Evolutionary conservation across 2,113 vertebrate species (phyloP).

Genomic region (Malurus melanocephalus): DNA sequence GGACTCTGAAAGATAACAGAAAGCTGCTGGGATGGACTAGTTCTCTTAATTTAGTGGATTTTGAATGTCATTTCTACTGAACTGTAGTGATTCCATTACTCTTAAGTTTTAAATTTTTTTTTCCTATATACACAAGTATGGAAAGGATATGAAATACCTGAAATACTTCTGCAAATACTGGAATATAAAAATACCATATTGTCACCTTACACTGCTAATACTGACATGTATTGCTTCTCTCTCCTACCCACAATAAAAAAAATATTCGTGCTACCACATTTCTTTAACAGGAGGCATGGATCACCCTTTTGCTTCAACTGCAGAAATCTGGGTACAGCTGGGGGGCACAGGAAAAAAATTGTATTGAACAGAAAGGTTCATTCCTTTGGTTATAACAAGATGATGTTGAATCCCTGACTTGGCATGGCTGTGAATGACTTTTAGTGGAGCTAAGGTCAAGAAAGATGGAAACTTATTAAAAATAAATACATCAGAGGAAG

Average conservation of each 20-base stretch:
- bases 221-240: background rate
- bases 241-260: background rate
- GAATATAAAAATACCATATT: background rate
- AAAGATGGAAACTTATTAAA: background rate
- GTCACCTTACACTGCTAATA: background rate
- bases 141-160: background rate
- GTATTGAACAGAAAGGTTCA: background rate
- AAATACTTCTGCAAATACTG: background rate
- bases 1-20: constrained; percentile 20
- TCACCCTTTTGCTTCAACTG: background rate
- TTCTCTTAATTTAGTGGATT: constrained; percentile 30
- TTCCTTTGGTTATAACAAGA: background rate
- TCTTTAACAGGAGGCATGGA: background rate
- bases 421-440: background rate
- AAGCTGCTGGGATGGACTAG: background rate
- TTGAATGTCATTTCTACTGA: background rate
- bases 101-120: background rate
- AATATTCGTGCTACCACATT: background rate
- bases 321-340: background rate
- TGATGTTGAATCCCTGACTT: background rate
- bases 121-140: background rate
- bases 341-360: background rate
- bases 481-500: background rate
- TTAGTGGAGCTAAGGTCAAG: background rate
- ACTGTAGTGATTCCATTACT: background rate